Evolutionary conservation across 2,797 vertebrate species (phyloP).

Genomic region (Platalea minor): DNA sequence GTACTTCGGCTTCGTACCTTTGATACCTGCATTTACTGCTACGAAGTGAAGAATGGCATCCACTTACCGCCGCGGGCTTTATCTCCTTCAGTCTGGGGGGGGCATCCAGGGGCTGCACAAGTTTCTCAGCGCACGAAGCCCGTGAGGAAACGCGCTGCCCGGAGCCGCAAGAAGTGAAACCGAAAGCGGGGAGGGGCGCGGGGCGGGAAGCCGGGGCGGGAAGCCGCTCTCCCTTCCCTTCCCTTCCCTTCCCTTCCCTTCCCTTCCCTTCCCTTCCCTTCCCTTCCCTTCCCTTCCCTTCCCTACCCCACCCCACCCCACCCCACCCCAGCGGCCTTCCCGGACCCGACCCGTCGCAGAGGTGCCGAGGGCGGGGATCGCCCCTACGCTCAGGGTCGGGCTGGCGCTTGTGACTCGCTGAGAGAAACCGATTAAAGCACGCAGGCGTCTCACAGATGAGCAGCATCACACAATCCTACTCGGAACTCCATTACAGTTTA

Average conservation of each 20-base stretch:
- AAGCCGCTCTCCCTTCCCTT: no score
- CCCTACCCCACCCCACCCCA: no score
- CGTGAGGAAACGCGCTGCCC: rapidly evolving
- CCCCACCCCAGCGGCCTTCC: rapidly evolving
- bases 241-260: no score
- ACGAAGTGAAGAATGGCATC: background rate
- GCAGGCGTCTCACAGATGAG: no score
- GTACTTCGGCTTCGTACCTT: background rate
- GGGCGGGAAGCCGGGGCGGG: background rate
- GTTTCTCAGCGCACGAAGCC: background rate
- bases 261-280: no score
- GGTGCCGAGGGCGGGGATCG: no score
- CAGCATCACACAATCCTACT: rapidly evolving
- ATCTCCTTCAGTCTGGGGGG: background rate
- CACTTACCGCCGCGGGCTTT: background rate
- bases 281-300: no score
- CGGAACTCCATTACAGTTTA: background rate
- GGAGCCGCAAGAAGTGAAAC: background rate
- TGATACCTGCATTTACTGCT: background rate
- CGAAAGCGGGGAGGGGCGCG: background rate
- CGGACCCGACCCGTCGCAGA: rapidly evolving
- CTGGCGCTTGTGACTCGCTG: background rate
- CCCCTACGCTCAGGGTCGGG: rapidly evolving
- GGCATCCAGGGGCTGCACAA: background rate
- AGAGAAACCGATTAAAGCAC: rapidly evolving